Conservation (phyloP, 1,140 invertebrate species). For the Drosophila cardini region DNA sequence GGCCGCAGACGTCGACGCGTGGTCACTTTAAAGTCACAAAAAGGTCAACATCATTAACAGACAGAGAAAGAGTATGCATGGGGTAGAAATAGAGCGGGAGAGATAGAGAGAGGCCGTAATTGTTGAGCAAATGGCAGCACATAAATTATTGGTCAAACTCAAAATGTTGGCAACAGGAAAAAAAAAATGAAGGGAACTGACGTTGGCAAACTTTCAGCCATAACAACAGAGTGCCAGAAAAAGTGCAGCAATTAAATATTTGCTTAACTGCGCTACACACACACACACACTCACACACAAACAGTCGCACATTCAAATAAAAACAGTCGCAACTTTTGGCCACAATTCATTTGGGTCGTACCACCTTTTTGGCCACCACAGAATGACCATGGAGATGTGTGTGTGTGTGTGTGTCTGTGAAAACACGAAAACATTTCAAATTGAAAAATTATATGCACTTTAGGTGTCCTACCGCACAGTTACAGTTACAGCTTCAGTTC, state of each 20-base stretch:
- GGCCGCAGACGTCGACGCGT: conserved; percentile 43
- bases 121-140: conserved; percentile 77
- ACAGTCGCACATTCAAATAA: conserved; percentile 33
- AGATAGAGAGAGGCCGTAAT: conserved; percentile 36
- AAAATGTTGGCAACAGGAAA: conserved; percentile 28
- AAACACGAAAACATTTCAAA: conserved; percentile 70
- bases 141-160: conserved; percentile 82
- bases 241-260: conserved; percentile 85
- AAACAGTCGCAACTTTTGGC: conserved; percentile 74
- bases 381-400: conserved; percentile 36
- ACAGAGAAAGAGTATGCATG: neutral
- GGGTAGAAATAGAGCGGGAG: neutral
- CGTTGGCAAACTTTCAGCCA: conserved; percentile 70
- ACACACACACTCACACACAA: conserved; percentile 31
- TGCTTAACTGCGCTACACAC: conserved; percentile 74
- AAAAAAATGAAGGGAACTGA: conserved; percentile 17
- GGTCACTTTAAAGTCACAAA: conserved; percentile 38
- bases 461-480: conserved; percentile 60
- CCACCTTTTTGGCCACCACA: conserved; percentile 72
- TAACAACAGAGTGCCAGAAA: conserved; percentile 59
- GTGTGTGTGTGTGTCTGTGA: conserved; percentile 36
- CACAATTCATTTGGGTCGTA: conserved; percentile 77
- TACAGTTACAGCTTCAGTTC: conserved; percentile 9
- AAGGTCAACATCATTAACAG: conserved; percentile 71
- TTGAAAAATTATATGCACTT: conserved; percentile 85